Conservation (phyloP, 1,140 invertebrate species). For the Atta cephalotes region DNA sequence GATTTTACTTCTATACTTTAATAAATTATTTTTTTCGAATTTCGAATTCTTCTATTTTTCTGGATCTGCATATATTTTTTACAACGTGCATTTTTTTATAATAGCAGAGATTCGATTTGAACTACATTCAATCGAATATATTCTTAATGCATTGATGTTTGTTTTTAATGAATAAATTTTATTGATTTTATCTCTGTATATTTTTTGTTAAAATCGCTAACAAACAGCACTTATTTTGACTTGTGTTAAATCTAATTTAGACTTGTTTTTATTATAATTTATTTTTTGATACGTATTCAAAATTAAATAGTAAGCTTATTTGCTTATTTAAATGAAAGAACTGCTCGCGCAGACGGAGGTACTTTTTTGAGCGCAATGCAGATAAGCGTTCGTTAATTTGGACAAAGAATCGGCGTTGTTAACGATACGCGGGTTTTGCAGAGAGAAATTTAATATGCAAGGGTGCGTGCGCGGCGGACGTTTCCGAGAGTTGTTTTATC, state of each 20-base stretch:
- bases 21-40: slow-evolving; percentile 5
- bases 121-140: background rate
- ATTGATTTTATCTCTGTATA: background rate
- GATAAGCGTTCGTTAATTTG: slow-evolving; percentile 53
- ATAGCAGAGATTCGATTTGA: background rate
- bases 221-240: background rate
- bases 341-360: background rate
- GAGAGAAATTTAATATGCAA: slow-evolving; percentile 55
- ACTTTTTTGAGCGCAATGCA: background rate
- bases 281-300: background rate
- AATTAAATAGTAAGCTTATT: slow-evolving; percentile 21
- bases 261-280: background rate
- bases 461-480: slow-evolving; percentile 28
- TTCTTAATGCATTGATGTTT: background rate
- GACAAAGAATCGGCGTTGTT: slow-evolving; percentile 44
- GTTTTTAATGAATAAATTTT: background rate
- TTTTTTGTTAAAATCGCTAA: background rate
- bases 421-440: slow-evolving; percentile 48
- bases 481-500: slow-evolving; percentile 51
- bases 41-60: background rate
- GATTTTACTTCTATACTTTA: background rate
- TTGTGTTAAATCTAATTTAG: background rate
- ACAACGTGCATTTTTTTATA: background rate
- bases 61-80: background rate
- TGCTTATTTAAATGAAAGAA: slow-evolving; percentile 14